Percentiles rank a stretch among this genome's conserved stretches.
Evolutionary conservation across 2,113 vertebrate genomes (phyloP).

Genomic region (Phalacrocorax pelagicus): DNA sequence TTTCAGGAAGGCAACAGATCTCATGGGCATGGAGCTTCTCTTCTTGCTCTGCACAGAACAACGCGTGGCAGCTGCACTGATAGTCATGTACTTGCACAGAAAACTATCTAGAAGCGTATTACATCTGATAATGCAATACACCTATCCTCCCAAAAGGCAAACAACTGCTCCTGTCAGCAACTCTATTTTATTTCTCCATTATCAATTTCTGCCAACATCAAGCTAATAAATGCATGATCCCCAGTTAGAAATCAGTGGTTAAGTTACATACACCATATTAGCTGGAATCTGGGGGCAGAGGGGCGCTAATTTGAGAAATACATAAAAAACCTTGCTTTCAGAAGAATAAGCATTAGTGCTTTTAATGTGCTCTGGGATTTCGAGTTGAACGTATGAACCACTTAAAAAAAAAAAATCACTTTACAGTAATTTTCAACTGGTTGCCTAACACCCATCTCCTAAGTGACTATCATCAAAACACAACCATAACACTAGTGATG

Average conservation of each 20-base stretch:
- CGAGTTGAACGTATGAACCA: slow-evolving; percentile 38
- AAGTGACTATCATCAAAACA: slow-evolving; percentile 69
- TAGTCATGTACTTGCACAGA: neutral
- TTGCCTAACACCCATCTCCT: slow-evolving; percentile 66
- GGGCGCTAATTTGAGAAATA: slow-evolving; percentile 18
- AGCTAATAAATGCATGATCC: neutral
- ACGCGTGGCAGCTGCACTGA: neutral
- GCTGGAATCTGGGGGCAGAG: neutral
- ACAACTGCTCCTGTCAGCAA: neutral
- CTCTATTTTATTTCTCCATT: neutral
- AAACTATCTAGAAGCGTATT: neutral
- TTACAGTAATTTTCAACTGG: slow-evolving; percentile 57
- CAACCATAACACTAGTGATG: slow-evolving; percentile 42
- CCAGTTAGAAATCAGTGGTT: neutral
- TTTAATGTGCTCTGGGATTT: slow-evolving; percentile 52
- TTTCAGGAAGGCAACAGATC: neutral
- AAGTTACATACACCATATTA: neutral
- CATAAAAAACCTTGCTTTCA: slow-evolving; percentile 12
- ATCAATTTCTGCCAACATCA: neutral
- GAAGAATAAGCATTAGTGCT: slow-evolving; percentile 27
- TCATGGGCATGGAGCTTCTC: neutral
- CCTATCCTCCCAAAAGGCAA: slow-evolving; percentile 13
- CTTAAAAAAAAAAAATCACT: slow-evolving; percentile 40
- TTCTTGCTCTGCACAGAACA: neutral
- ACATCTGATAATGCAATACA: neutral